Conservation (phyloP, 2,888 invertebrate species). For the Phaonia tiefii region DNA sequence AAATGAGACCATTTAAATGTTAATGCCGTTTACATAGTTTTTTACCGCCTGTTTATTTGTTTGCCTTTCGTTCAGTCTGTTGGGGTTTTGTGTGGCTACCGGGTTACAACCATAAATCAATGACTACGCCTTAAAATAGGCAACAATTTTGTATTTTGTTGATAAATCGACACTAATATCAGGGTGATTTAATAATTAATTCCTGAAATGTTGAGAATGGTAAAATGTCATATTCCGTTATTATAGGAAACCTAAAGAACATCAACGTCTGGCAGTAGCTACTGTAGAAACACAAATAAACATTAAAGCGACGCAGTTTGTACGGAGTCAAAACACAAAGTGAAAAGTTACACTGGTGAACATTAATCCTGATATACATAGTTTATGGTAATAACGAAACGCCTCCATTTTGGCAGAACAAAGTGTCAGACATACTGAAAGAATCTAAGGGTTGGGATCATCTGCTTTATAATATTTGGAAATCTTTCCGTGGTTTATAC, state of each 20-base stretch:
- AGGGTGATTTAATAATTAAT: constrained; percentile 45
- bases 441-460: too few relatives aligned
- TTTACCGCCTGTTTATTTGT: neutral
- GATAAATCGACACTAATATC: constrained; percentile 37
- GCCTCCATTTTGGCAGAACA: too few relatives aligned
- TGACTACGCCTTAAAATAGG: neutral
- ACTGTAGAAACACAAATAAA: neutral
- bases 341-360: too few relatives aligned
- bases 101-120: constrained; percentile 27
- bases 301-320: too few relatives aligned
- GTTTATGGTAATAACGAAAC: too few relatives aligned
- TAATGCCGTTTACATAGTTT: neutral
- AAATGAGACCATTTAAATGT: neutral
- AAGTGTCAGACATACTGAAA: too few relatives aligned
- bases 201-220: constrained; percentile 6
- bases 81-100: neutral
- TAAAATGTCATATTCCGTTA: constrained; percentile 14
- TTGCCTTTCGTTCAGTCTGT: neutral
- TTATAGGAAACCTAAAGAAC: neutral
- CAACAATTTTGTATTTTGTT: neutral
- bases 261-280: neutral
- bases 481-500: too few relatives aligned
- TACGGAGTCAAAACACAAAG: too few relatives aligned
- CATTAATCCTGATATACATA: too few relatives aligned
- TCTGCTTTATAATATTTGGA: too few relatives aligned